Evolutionary conservation across 2,113 vertebrate genomes (phyloP).

Genomic region (Corythoichthys intestinalis): DNA sequence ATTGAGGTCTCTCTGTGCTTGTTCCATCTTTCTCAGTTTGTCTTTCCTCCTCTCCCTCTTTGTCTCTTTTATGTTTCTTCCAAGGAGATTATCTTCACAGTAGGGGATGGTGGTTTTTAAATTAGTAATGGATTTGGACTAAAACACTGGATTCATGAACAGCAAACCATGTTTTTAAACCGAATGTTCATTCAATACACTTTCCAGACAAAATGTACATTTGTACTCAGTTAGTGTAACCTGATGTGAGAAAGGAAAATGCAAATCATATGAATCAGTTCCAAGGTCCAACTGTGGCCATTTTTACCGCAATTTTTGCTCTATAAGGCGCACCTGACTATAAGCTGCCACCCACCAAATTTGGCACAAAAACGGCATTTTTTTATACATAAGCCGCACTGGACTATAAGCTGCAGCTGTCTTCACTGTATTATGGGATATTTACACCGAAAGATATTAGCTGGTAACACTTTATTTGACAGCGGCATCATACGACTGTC

Average conservation of each 20-base stretch:
- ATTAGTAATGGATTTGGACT: conserved; percentile 17
- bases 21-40: background rate
- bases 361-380: too few relatives aligned
- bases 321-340: too few relatives aligned
- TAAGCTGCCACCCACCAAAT: too few relatives aligned
- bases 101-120: conserved; percentile 22
- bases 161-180: conserved; percentile 8
- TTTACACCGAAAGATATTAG: too few relatives aligned
- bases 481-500: too few relatives aligned
- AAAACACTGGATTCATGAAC: conserved; percentile 31
- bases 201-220: conserved; percentile 2
- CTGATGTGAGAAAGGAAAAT: background rate
- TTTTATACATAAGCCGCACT: too few relatives aligned
- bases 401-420: too few relatives aligned
- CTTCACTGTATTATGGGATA: too few relatives aligned
- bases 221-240: background rate
- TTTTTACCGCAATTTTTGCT: too few relatives aligned
- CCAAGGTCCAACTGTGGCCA: background rate
- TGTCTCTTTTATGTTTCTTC: conserved; percentile 16
- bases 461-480: too few relatives aligned
- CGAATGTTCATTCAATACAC: conserved; percentile 10
- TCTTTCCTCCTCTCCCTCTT: background rate
- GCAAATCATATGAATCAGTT: background rate
- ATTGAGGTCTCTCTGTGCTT: background rate
- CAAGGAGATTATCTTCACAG: conserved; percentile 44